These are phyloP conservation scores for Sminthurides aquaticus DNA, from an alignment of 2,888 invertebrate species.

Conservation along the genomic window DNA sequence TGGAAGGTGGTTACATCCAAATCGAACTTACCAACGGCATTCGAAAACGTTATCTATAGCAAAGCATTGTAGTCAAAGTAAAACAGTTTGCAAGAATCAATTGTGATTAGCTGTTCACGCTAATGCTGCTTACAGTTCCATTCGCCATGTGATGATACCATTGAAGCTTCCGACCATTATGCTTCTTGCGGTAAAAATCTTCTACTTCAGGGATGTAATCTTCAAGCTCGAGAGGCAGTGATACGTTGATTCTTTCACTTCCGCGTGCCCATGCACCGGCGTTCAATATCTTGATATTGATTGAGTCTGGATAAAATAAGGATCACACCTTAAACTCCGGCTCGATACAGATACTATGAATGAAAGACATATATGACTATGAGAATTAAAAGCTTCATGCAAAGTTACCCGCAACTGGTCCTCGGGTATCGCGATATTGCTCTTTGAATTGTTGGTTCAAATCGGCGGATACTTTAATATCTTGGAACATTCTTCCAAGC, in stretches of 20 bases:
- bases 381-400: constrained; percentile 3
- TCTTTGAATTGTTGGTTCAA: constrained; percentile 84
- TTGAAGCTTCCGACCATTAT: constrained; percentile 92
- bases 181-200: constrained; percentile 95
- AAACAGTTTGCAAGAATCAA: constrained; percentile 3
- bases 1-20: constrained; percentile 98
- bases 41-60: constrained; percentile 77
- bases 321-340: too few relatives aligned
- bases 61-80: too few relatives aligned
- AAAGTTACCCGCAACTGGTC: constrained; percentile 51
- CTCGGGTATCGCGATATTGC: constrained; percentile 63
- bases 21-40: constrained; percentile 87
- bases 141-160: constrained; percentile 99
- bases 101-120: background rate
- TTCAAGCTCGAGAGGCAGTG: constrained; percentile 92
- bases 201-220: constrained; percentile 99
- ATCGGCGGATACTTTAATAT: constrained; percentile 96
- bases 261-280: constrained; percentile 97
- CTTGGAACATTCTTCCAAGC: constrained; percentile 94
- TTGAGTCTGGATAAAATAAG: constrained; percentile 71
- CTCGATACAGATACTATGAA: background rate
- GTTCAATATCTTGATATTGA: constrained; percentile 97
- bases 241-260: constrained; percentile 88
- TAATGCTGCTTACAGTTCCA: constrained; percentile 61
- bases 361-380: background rate